Evolutionary conservation across 2,113 vertebrate species (phyloP).

Genomic region (Microtus oregoni): DNA sequence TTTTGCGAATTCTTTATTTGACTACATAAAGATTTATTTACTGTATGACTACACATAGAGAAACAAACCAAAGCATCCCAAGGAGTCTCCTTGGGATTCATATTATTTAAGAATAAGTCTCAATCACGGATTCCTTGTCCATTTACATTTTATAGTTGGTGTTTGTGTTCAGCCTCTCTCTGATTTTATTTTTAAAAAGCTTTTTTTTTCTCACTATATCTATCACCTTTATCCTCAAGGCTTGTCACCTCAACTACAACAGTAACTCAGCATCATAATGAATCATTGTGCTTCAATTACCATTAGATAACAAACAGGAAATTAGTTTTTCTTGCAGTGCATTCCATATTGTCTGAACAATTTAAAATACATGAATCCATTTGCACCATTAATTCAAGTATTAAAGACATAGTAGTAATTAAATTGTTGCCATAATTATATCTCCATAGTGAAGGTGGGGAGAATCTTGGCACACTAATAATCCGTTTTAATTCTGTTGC

Average conservation of each 20-base stretch:
- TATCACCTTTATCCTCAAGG: slow-evolving; percentile 22
- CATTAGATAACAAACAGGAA: slow-evolving; percentile 69
- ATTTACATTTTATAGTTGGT: slow-evolving; percentile 27
- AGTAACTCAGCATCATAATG: neutral
- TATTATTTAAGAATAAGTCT: slow-evolving; percentile 61
- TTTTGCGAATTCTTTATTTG: slow-evolving; percentile 58
- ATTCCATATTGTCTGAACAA: slow-evolving; percentile 65
- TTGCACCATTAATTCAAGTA: slow-evolving; percentile 68
- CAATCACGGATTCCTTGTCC: neutral
- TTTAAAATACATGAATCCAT: slow-evolving; percentile 67
- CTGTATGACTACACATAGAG: neutral
- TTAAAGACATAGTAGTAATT: slow-evolving; percentile 70
- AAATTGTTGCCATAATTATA: slow-evolving; percentile 70
- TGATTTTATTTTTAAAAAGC: slow-evolving; percentile 55
- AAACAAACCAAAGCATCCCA: neutral
- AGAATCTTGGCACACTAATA: slow-evolving; percentile 38
- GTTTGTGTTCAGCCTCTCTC: slow-evolving; percentile 29
- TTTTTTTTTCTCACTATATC: slow-evolving; percentile 29
- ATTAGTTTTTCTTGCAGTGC: slow-evolving; percentile 58
- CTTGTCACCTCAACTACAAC: neutral
- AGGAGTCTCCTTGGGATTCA: slow-evolving; percentile 55
- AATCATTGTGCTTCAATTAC: slow-evolving; percentile 63
- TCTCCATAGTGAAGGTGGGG: neutral
- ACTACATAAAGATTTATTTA: slow-evolving; percentile 56
- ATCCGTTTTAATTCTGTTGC: slow-evolving; percentile 1